phyloP scores from a whole-genome alignment of 2,113 vertebrate genomes.

The Muntiacus muntjak region DNA sequence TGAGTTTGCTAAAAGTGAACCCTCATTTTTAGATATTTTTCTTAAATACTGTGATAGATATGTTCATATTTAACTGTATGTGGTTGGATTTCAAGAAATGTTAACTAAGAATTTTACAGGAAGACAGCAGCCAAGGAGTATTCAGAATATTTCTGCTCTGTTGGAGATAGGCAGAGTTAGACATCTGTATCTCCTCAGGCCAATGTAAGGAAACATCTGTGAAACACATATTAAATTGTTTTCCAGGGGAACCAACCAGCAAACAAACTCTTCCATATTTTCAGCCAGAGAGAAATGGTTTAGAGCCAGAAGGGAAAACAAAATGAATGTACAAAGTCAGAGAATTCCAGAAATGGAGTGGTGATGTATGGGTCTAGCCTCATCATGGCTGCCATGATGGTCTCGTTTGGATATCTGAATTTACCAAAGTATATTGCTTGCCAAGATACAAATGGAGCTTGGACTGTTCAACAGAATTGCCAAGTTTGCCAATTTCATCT shows the following conservation, averaged over 20 bases:
- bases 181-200: conserved; percentile 64
- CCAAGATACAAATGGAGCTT: not conserved
- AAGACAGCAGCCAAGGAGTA: not conserved
- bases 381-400: not conserved
- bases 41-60: not conserved
- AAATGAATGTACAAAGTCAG: conserved; percentile 20
- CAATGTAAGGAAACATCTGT: conserved; percentile 50
- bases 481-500: not conserved
- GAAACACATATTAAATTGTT: conserved; percentile 29
- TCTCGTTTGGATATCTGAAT: not conserved
- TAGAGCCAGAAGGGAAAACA: conserved; percentile 28
- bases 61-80: not conserved
- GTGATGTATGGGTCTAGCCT: not conserved
- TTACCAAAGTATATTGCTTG: not conserved
- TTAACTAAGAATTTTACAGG: conserved; percentile 46
- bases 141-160: not conserved
- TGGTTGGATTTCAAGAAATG: not conserved
- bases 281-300: not conserved
- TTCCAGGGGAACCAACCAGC: conserved; percentile 19
- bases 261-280: conserved; percentile 16
- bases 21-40: not conserved
- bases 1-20: not conserved
- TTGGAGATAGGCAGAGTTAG: conserved; percentile 14
- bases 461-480: not conserved
- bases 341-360: not conserved